Evolutionary conservation across 1,140 invertebrate species (phyloP).

Genomic region (Belonocnema kinseyi): DNA sequence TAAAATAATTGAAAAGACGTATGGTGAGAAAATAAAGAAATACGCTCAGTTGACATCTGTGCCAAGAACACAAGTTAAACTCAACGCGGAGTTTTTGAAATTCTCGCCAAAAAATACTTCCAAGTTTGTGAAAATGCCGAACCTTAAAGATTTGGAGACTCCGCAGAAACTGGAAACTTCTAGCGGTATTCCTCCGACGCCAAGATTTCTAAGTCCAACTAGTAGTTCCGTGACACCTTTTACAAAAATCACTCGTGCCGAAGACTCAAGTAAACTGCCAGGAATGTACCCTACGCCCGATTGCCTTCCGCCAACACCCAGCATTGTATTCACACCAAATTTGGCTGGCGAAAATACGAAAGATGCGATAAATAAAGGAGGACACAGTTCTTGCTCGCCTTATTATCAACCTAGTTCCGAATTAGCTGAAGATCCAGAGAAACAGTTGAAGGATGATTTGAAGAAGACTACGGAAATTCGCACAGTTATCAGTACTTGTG

Average conservation of each 20-base stretch:
- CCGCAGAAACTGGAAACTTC: conserved; percentile 62
- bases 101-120: background rate
- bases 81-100: background rate
- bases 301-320: conserved; percentile 69
- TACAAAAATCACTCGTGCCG: conserved; percentile 44
- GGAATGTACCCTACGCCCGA: conserved; percentile 68
- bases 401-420: conserved; percentile 66
- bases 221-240: conserved; percentile 55
- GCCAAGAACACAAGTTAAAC: conserved; percentile 50
- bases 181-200: conserved; percentile 66
- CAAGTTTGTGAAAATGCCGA: conserved; percentile 38
- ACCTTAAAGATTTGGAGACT: conserved; percentile 61
- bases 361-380: conserved; percentile 47
- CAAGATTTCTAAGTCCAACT: conserved; percentile 65
- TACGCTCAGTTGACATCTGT: conserved; percentile 67
- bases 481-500: background rate
- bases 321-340: conserved; percentile 65
- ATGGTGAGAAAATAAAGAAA: conserved; percentile 55
- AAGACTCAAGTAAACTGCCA: conserved; percentile 60
- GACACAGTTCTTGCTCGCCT: conserved; percentile 48
- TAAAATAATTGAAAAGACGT: conserved; percentile 48
- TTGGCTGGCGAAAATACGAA: conserved; percentile 48
- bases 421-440: conserved; percentile 36
- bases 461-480: conserved; percentile 33
- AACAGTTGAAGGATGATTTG: background rate